Base-by-base conservation (phyloP, 2,797 vertebrate species). In the Chaunax sp. region DNA sequence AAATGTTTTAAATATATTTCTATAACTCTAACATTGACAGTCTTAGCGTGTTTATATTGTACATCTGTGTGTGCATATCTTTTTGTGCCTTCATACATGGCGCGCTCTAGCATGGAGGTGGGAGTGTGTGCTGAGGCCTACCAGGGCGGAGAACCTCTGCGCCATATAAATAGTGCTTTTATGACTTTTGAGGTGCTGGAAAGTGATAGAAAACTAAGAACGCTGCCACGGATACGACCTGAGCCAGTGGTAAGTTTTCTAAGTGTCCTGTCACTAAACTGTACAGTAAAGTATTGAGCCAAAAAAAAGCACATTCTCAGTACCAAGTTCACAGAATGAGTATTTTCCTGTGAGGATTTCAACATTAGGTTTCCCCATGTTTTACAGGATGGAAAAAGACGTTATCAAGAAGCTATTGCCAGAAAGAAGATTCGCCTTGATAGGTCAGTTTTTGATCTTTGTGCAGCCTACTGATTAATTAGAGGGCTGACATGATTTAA, bases 111-210 rank as follows among this genome's bases (percentile, higher is more conserved):
- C 90, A 97, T 99, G 97, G 97, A 99, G 91, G 98, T 99, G 81
- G 98, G 98, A 0, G 97, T 99, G 64, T 96, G 97, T 1, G 97
- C 96, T 1, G 96, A 98, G 86, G 97, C 97, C 11, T 98, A 98
- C 18, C 93, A 96, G 88, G 96, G 96, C 63, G 92, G 94, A 40
- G 94, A 95, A 41, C 75, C 91, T 49, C 91, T 91, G 43, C 88
- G 93, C 15, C 98, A 99, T 83, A 97, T 99, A 92, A 99, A 99
- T 91, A 98, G 96, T 0, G 97, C 97, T 64, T 98, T 99, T 89
- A 98, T 99, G 97, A 98, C 95, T 68, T 99, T 98, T 4, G 94
- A 96, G 84, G 96, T 98, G 70, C 85, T 98, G 81, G 95, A 96
- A 51, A 80, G 88, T 57, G 92, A 95, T 23, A 93, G 93, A 15